phyloP scores from a whole-genome alignment of 2,113 vertebrate species.

The Origma solitaria region DNA sequence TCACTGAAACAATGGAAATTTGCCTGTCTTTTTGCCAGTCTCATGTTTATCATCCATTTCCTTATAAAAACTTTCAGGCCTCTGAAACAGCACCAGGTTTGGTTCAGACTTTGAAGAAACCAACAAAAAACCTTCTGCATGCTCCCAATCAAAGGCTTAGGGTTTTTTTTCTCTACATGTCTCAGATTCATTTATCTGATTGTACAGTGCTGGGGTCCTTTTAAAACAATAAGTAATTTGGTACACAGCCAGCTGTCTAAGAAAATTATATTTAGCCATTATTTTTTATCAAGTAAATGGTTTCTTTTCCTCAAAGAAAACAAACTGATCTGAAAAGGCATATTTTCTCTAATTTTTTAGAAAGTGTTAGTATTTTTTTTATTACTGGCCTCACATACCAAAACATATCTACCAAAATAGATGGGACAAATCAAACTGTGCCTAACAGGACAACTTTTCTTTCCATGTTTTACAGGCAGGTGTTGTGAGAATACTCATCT shows the following conservation, averaged over 20 bases:
- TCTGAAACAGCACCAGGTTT: not conserved
- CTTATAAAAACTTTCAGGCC: not conserved
- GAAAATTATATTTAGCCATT: not conserved
- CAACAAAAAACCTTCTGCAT: not conserved
- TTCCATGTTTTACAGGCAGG: not conserved
- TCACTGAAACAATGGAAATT: not conserved
- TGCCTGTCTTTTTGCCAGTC: not conserved
- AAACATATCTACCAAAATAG: not conserved
- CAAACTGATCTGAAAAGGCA: not conserved
- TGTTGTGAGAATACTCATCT: not conserved
- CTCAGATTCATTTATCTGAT: not conserved
- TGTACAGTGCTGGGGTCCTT: not conserved
- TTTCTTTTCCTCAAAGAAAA: not conserved
- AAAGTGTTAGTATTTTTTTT: not conserved
- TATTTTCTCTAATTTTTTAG: not conserved
- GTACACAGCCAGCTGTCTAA: not conserved
- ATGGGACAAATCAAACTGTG: not conserved
- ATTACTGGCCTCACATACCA: fast-evolving
- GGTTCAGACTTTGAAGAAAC: not conserved
- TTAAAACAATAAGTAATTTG: not conserved
- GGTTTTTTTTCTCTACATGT: not conserved
- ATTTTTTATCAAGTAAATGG: not conserved
- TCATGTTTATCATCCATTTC: not conserved
- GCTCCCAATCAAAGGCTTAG: not conserved
- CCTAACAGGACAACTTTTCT: not conserved